Conservation (phyloP, 2,888 invertebrate species). For the Chirona hameri region DNA sequence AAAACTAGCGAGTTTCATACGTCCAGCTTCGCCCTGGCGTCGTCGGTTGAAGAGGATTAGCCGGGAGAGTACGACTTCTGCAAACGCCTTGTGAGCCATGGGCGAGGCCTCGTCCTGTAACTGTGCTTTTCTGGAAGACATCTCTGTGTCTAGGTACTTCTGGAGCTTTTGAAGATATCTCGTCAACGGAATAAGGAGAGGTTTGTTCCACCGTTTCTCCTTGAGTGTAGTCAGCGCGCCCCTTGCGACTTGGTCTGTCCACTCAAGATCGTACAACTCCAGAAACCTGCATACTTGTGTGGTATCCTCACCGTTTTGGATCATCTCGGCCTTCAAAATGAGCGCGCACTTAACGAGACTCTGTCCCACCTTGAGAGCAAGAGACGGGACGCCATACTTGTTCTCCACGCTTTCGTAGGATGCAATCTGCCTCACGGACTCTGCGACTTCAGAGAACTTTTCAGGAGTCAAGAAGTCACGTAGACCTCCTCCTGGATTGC, state of each 20-base stretch:
- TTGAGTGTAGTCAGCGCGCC: background rate
- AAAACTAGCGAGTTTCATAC: background rate
- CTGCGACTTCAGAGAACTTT: too few relatives aligned
- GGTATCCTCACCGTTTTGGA: background rate
- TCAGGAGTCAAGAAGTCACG: too few relatives aligned
- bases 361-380: background rate
- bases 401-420: too few relatives aligned
- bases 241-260: background rate
- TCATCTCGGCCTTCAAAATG: background rate
- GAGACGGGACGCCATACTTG: background rate
- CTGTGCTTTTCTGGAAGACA: background rate
- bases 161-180: background rate
- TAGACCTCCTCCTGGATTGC: too few relatives aligned
- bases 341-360: background rate
- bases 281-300: background rate
- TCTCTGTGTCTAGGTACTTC: background rate
- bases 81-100: background rate
- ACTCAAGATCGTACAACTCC: background rate
- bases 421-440: too few relatives aligned
- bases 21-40: background rate
- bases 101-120: background rate
- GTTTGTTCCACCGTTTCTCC: background rate
- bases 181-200: background rate
- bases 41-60: background rate
- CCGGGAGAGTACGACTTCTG: background rate